Base-by-base conservation (phyloP, 2,797 vertebrate species). In the Coregonus suidteri region DNA sequence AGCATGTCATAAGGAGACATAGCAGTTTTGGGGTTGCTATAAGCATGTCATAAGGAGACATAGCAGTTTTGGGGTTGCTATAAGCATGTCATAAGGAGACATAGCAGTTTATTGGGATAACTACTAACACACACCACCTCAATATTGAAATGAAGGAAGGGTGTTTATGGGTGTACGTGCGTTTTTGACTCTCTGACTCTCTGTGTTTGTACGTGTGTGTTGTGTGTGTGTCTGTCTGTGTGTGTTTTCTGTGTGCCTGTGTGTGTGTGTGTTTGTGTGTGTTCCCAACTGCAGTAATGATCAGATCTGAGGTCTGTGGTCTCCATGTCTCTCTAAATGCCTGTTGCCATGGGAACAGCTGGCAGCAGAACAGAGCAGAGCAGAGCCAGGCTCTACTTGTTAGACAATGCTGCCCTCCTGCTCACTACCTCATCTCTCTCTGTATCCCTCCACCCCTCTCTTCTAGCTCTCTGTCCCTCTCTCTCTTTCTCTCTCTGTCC, bases 341-440 rank as follows among this genome's bases (percentile, higher is more conserved):
- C 86, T 81, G 93, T 95, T 94, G 89, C 94, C 91, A 95, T 95
- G 91, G 93, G 92, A 93, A 95, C 94, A 82, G 82, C 75, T 91
- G 87, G 92, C 89, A 89, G 83, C 89, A 41, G 37, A 41, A 41
- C 20, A 20, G 20, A 20, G 20, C 82, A 35, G 90, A 89, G 86
- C 78, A 88, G 81, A 89, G 87, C 89, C 91, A 41, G 37, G 1
- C 37, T 41, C 6, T 7, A 41, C 89, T 89, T 86, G 87, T 82
- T 84, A 92, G 88, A 93, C 88, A 90, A 92, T 90, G 85, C 73
- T 83, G 85, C 82, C 86, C 82, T 84, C 78, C 85, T 47, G 35
- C 37, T 20, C 35, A 30, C 14, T 25, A 2, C 30, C 18, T 41
- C 5, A 31, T 25, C 72, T 68, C 67, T 2, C 47, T 35, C 20